These are phyloP conservation scores for Polyommatus icarus DNA, from an alignment of 2,888 invertebrate genomes.

Conservation along the genomic window DNA sequence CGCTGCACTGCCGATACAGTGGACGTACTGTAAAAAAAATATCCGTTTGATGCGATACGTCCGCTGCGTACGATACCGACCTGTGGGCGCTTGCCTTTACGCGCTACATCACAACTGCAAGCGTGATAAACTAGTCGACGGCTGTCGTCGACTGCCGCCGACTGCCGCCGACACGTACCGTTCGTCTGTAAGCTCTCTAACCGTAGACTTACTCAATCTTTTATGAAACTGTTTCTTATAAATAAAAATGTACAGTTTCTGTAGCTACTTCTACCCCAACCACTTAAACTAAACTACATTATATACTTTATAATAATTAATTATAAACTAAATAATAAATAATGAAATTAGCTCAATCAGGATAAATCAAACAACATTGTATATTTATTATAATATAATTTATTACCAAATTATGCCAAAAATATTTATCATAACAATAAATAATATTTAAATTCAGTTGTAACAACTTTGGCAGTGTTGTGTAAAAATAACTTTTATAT, in stretches of 20 bases:
- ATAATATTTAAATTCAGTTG: constrained; percentile 16
- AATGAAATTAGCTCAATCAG: neutral
- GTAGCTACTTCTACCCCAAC: neutral
- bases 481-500: constrained; percentile 28
- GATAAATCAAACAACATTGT: constrained; percentile 5
- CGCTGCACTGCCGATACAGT: too few species aligned
- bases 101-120: too few species aligned
- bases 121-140: too few species aligned
- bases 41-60: too few species aligned
- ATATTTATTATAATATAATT: constrained; percentile 12
- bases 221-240: neutral
- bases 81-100: too few species aligned
- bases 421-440: constrained; percentile 4
- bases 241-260: neutral
- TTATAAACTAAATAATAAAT: neutral
- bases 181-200: too few species aligned
- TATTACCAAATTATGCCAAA: constrained; percentile 29
- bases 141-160: too few species aligned
- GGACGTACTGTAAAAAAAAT: too few species aligned
- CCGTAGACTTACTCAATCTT: too few species aligned
- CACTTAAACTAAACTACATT: neutral
- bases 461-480: constrained; percentile 37
- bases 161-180: too few species aligned
- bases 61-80: too few species aligned
- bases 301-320: neutral